Evolutionary conservation across 2,113 vertebrate species (phyloP).

Genomic region (Leptosomus discolor): DNA sequence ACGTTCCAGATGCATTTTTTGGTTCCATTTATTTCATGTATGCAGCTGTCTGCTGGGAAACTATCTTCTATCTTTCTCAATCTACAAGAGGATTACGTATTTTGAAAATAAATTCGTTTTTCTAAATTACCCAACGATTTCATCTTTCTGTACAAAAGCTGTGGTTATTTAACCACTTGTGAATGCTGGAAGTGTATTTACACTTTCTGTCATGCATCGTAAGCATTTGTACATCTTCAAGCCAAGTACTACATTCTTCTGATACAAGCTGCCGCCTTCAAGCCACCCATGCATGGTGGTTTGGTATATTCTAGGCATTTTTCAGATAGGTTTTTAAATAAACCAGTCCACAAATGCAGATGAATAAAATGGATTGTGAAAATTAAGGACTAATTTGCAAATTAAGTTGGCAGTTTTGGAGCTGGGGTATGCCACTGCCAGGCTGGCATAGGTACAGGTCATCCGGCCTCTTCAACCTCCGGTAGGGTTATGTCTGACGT

Average conservation of each 20-base stretch:
- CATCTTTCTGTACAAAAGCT: neutral
- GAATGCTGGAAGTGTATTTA: slow-evolving; percentile 16
- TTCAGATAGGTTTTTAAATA: slow-evolving; percentile 1
- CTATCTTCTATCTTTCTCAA: neutral
- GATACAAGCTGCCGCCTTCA: neutral
- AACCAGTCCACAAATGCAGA: neutral
- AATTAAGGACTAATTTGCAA: neutral
- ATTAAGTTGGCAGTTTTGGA: neutral
- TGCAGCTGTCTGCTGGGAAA: neutral
- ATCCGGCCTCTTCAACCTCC: neutral
- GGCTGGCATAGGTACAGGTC: neutral
- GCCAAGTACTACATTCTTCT: neutral
- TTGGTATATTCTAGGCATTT: neutral
- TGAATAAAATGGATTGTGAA: neutral
- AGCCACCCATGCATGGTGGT: neutral
- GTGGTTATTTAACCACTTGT: slow-evolving; percentile 12
- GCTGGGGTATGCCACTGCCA: neutral
- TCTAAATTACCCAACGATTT: neutral
- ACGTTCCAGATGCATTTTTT: neutral
- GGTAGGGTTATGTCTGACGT: neutral
- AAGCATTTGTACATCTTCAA: neutral
- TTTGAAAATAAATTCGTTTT: slow-evolving; percentile 15
- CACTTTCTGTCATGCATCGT: neutral
- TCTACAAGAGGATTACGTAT: neutral
- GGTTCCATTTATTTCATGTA: neutral